These are phyloP conservation scores for Raja brachyura DNA, from an alignment of 2,113 vertebrate genomes.

Conservation along the genomic window DNA sequence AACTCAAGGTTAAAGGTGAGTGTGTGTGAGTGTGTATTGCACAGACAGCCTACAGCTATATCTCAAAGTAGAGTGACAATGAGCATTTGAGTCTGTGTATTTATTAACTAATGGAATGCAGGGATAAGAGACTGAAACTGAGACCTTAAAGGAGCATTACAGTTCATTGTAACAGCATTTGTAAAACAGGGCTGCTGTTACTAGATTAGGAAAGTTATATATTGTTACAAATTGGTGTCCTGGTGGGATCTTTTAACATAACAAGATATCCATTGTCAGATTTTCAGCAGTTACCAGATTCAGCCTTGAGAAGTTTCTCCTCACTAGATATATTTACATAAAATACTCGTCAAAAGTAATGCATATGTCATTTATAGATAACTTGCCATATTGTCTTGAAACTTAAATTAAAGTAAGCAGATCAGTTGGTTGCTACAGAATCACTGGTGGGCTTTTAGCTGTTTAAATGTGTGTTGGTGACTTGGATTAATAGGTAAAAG, in stretches of 20 bases:
- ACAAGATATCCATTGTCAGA: neutral
- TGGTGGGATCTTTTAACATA: neutral
- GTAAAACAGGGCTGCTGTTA: neutral
- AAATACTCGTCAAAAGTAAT: neutral
- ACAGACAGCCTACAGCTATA: constrained; percentile 36
- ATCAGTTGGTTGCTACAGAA: too few species aligned
- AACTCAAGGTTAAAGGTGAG: neutral
- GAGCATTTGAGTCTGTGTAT: constrained; percentile 28
- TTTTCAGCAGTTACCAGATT: neutral
- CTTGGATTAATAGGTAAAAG: neutral
- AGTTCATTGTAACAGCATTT: neutral
- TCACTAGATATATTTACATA: neutral
- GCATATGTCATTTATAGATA: neutral
- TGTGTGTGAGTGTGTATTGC: neutral
- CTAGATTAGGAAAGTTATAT: neutral
- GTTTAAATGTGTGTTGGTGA: neutral
- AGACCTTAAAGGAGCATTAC: neutral
- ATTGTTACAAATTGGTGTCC: neutral
- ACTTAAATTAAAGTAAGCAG: neutral
- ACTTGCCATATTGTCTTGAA: neutral
- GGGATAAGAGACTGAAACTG: neutral
- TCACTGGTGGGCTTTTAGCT: too few species aligned
- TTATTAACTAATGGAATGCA: constrained; percentile 25
- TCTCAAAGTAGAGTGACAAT: constrained; percentile 8
- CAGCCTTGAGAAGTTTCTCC: neutral